These are phyloP conservation scores for Caenorhabditis macrosperma DNA, from an alignment of 2,888 invertebrate genomes.

Conservation along the genomic window DNA sequence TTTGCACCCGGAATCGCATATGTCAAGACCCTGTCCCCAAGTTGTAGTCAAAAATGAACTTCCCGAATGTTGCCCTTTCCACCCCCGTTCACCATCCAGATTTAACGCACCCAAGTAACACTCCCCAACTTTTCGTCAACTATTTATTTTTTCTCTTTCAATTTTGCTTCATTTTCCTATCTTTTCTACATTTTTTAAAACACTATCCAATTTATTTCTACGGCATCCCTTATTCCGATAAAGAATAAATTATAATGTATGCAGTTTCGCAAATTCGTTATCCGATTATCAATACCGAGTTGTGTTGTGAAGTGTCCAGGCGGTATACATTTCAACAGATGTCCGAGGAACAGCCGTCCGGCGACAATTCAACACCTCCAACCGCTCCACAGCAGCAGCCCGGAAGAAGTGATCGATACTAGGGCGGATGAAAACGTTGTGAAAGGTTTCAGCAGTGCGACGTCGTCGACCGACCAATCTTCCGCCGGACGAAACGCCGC, in stretches of 20 bases:
- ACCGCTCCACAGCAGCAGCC: not conserved
- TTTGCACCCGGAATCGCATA: not conserved
- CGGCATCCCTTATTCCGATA: slow-evolving; percentile 5
- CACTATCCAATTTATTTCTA: slow-evolving; percentile 8
- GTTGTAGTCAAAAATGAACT: slow-evolving; percentile 5
- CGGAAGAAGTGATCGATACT: not conserved
- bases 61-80: not conserved
- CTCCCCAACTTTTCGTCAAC: not conserved
- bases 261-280: not conserved
- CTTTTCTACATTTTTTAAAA: slow-evolving; percentile 16
- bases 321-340: not conserved
- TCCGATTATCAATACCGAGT: not conserved
- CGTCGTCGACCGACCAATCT: slow-evolving; percentile 21
- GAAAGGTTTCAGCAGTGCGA: slow-evolving; percentile 14
- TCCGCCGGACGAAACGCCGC: slow-evolving; percentile 1
- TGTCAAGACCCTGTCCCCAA: not conserved
- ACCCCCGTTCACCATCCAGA: slow-evolving; percentile 5
- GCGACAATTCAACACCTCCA: not conserved
- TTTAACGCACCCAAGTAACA: slow-evolving; percentile 9
- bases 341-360: not conserved
- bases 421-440: not conserved
- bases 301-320: not conserved
- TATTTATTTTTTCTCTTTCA: slow-evolving; percentile 41
- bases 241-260: slow-evolving; percentile 23
- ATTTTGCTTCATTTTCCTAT: not conserved